These are phyloP conservation scores for Mobula birostris DNA, from an alignment of 2,113 vertebrate genomes.

Conservation along the genomic window DNA sequence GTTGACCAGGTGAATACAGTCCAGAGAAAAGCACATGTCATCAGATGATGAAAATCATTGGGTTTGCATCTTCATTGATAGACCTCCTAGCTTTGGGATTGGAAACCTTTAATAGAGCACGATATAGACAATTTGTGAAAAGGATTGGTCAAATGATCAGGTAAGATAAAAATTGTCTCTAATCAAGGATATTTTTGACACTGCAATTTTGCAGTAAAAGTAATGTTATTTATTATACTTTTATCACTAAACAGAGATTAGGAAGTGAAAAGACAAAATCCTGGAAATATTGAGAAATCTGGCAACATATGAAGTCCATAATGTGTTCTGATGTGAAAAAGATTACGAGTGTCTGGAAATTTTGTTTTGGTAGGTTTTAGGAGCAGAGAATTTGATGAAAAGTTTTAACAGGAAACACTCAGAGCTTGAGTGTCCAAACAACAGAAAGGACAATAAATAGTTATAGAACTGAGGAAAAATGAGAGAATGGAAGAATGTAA, in stretches of 20 bases:
- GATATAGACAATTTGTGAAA: constrained; percentile 92
- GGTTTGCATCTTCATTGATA: constrained; percentile 82
- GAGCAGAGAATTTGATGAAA: no score
- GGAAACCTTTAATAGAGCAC: constrained; percentile 86
- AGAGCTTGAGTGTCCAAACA: no score
- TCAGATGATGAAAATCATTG: constrained; percentile 95
- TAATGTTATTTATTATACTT: background rate
- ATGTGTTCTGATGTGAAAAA: no score
- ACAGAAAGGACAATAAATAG: no score
- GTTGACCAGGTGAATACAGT: constrained; percentile 67
- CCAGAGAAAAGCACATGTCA: constrained; percentile 80
- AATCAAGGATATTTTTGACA: background rate
- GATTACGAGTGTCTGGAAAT: no score
- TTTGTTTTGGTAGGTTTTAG: no score
- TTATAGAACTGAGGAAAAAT: no score
- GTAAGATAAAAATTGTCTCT: constrained; percentile 49
- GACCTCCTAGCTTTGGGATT: constrained; percentile 80
- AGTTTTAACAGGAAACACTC: no score
- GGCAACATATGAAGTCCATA: background rate
- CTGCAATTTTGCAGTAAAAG: background rate
- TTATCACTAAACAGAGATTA: background rate
- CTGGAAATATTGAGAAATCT: background rate
- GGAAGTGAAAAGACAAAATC: background rate
- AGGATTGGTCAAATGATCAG: constrained; percentile 88
- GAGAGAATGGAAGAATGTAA: no score